Conservation (phyloP, 1,140 invertebrate genomes). For the Ostrea denselamellosa region DNA sequence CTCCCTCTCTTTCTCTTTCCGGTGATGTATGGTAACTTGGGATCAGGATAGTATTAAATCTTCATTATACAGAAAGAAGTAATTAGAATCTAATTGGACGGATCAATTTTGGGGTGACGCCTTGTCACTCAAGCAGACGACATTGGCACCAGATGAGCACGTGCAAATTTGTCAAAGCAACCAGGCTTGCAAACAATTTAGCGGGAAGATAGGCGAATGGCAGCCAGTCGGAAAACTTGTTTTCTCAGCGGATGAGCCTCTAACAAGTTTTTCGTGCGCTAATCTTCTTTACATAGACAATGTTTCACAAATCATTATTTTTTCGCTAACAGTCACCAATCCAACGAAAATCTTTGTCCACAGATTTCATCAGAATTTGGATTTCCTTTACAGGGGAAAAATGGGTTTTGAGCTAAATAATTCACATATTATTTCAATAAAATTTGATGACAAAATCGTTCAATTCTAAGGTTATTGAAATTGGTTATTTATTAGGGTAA, state of each 20-base stretch:
- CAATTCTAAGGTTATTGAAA: no score
- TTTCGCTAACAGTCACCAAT: not conserved
- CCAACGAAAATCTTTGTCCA: no score
- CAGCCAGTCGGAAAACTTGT: slow-evolving; percentile 14
- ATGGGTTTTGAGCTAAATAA: no score
- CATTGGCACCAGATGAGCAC: not conserved
- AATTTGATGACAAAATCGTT: no score
- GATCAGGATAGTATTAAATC: slow-evolving; percentile 20
- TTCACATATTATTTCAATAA: no score
- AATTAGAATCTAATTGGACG: slow-evolving; percentile 35
- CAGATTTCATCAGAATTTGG: no score
- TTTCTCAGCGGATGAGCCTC: not conserved
- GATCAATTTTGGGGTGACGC: slow-evolving; percentile 13
- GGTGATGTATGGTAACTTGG: not conserved
- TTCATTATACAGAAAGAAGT: slow-evolving; percentile 8
- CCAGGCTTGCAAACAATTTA: slow-evolving; percentile 35
- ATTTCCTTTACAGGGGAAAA: no score
- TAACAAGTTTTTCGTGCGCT: not conserved
- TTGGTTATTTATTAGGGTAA: no score
- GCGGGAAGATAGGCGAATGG: not conserved
- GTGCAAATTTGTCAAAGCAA: slow-evolving; percentile 33
- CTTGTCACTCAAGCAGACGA: slow-evolving; percentile 34
- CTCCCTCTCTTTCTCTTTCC: not conserved
- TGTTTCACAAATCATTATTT: not conserved
- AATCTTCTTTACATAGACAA: slow-evolving; percentile 19